Percentiles rank a stretch among this genome's conserved stretches.
Conservation (phyloP, 2,797 vertebrate species). For the Lacerta bilineata region DNA sequence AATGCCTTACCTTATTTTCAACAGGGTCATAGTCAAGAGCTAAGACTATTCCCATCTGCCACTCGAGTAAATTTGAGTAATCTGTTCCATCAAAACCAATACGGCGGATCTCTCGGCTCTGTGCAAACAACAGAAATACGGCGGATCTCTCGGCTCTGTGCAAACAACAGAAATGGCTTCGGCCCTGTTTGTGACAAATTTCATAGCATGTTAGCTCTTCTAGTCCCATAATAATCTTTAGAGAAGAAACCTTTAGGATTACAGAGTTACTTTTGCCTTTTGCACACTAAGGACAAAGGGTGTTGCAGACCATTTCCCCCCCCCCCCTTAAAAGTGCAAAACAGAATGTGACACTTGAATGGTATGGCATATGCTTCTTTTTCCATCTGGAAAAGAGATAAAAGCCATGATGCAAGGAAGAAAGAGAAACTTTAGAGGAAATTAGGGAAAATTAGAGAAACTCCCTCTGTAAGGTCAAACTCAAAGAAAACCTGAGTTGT, state of each 20-base stretch:
- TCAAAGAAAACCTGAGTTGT: not conserved
- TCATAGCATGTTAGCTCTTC: slow-evolving; percentile 5
- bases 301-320: no score
- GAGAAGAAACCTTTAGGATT: no score
- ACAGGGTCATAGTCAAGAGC: slow-evolving; percentile 93
- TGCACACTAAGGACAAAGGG: no score
- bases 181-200: slow-evolving; percentile 82
- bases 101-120: slow-evolving; percentile 84
- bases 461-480: not conserved
- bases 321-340: no score
- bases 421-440: no score
- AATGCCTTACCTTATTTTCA: slow-evolving; percentile 85
- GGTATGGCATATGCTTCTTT: no score
- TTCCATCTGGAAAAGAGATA: no score
- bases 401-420: no score
- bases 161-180: slow-evolving; percentile 87
- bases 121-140: slow-evolving; percentile 89
- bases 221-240: slow-evolving; percentile 6
- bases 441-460: not conserved
- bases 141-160: slow-evolving; percentile 87
- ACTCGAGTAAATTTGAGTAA: slow-evolving; percentile 83
- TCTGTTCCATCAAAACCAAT: slow-evolving; percentile 86
- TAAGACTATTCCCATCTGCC: slow-evolving; percentile 87
- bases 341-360: no score
- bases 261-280: no score